Conservation (phyloP, 1,140 invertebrate genomes). For the Tachypleus tridentatus region DNA sequence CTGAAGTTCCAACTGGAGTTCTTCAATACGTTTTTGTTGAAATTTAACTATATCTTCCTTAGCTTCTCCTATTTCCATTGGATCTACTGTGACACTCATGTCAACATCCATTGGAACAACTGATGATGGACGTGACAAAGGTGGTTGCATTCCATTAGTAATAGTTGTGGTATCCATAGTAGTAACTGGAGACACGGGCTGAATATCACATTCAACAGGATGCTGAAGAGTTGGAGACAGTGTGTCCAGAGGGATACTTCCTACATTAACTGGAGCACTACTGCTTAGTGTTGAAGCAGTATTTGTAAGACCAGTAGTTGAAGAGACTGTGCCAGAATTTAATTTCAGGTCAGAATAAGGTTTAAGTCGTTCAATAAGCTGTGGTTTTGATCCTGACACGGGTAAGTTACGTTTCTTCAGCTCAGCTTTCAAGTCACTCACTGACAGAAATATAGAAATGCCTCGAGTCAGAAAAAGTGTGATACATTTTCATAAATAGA, state of each 20-base stretch:
- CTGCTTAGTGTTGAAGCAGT: too few relatives aligned
- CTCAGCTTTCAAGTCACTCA: slow-evolving; percentile 86
- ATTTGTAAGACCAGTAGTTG: too few relatives aligned
- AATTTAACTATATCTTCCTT: slow-evolving; percentile 44
- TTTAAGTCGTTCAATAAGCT: slow-evolving; percentile 82
- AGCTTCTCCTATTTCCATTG: neutral
- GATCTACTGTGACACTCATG: neutral
- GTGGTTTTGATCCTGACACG: slow-evolving; percentile 90
- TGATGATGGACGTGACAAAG: slow-evolving; percentile 13
- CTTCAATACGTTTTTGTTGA: slow-evolving; percentile 74
- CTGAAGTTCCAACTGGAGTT: slow-evolving; percentile 62
- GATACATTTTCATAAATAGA: too few relatives aligned
- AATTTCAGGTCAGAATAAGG: slow-evolving; percentile 44
- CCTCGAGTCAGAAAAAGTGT: too few relatives aligned
- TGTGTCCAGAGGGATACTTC: neutral
- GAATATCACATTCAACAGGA: neutral
- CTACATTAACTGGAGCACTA: neutral
- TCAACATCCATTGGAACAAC: slow-evolving; percentile 18
- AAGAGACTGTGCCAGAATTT: too few relatives aligned
- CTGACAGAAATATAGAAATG: slow-evolving; percentile 29
- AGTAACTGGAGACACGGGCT: neutral
- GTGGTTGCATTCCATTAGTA: neutral
- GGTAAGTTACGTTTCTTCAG: slow-evolving; percentile 82
- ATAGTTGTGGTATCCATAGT: neutral
- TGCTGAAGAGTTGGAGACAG: neutral